A percentile compares a stretch with the other conserved stretches of the same genome.
Conservation (phyloP, 1,140 invertebrate species). For the Potamilus streckersoni region DNA sequence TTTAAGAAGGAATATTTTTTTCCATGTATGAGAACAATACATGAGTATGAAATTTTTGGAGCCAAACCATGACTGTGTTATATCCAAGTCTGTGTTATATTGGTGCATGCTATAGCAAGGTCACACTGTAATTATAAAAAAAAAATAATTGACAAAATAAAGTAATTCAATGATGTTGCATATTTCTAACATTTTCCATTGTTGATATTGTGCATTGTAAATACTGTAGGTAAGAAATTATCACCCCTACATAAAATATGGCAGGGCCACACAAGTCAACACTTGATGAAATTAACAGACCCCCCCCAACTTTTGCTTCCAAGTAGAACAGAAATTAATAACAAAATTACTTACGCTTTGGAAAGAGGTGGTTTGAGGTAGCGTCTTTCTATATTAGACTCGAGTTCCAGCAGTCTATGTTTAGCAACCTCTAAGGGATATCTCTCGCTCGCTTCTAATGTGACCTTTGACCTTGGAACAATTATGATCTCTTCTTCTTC, state of each 20-base stretch:
- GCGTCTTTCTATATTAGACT: conserved; percentile 89
- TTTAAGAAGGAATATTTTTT: too few relatives aligned
- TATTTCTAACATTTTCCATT: too few relatives aligned
- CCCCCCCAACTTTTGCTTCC: neutral
- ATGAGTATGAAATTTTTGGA: too few relatives aligned
- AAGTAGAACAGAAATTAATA: neutral
- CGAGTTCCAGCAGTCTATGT: conserved; percentile 83
- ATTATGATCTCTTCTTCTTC: conserved; percentile 68
- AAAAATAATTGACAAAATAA: too few relatives aligned
- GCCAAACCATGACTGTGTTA: too few relatives aligned
- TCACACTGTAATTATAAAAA: too few relatives aligned
- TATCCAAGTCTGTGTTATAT: too few relatives aligned
- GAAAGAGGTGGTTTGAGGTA: conserved; percentile 95
- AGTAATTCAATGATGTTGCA: too few relatives aligned
- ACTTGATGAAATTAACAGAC: neutral
- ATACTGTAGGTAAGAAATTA: too few relatives aligned
- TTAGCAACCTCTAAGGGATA: conserved; percentile 76
- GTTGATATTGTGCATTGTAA: too few relatives aligned
- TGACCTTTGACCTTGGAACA: conserved; percentile 41
- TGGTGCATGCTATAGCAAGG: too few relatives aligned
- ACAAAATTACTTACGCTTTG: conserved; percentile 71
- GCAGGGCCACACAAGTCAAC: neutral
- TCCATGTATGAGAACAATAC: too few relatives aligned
- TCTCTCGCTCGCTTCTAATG: conserved; percentile 42
- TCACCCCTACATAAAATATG: neutral